Evolutionary conservation across 2,797 vertebrate genomes (phyloP).

Genomic region (Amblyraja radiata): DNA sequence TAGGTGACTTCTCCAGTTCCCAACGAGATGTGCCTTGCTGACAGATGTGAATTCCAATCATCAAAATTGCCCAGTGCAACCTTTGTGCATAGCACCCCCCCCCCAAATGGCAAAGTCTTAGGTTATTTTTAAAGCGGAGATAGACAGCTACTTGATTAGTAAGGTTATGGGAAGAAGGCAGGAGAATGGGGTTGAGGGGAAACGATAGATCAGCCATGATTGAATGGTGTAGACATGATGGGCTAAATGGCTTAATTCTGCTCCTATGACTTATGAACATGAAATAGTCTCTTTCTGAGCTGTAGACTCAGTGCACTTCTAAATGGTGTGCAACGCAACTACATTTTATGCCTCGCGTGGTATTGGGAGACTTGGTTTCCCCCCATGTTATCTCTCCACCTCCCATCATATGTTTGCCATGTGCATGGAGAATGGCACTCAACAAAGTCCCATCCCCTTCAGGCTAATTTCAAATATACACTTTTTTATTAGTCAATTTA

Average conservation of each 20-base stretch:
- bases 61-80: not conserved
- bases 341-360: not conserved
- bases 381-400: not conserved
- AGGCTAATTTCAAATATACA: not conserved
- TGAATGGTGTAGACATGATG: no score
- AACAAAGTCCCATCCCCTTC: not conserved
- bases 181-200: no score
- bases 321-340: not conserved
- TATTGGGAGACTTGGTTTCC: not conserved
- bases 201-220: no score
- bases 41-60: not conserved
- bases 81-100: no score
- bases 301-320: no score
- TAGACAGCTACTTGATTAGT: no score
- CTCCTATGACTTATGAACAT: no score
- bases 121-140: no score
- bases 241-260: no score
- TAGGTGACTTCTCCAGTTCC: not conserved
- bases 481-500: not conserved
- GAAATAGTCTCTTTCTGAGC: no score
- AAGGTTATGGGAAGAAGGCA: no score
- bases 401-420: not conserved
- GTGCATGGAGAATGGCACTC: not conserved
- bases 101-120: no score
- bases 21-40: not conserved